Evolutionary conservation across 2,113 vertebrate species (phyloP), one percentile per base, ranked within the genome.

Genomic region (Pluvianellus socialis): DNA sequence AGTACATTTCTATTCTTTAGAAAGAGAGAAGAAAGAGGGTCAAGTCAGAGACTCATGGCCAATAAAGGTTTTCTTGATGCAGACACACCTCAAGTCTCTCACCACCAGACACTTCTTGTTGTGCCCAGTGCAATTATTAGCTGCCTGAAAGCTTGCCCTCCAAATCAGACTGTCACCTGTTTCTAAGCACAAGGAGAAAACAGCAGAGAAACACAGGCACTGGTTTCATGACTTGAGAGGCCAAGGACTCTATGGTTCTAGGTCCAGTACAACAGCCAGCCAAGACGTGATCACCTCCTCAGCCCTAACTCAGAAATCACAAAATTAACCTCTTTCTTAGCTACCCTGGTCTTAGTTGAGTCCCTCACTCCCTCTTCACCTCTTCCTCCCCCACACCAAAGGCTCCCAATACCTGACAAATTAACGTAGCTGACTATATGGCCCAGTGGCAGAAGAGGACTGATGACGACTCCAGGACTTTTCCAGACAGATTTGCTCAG

Each of bases 231-330:
- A 65, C 23, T 47, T 52, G 12, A 72, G 5, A 8, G 35, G 30
- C 21, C 50, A 45, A 8, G 5, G 50, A 75, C 33, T 59, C 13
- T 14, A 5, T 0, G 7, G 59, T 33, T 84, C 32, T 22, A 74
- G 40, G 33, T 71, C 65, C 18, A 71, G 42, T 19, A 38, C 19
- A 66, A 35, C 1, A 61, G 38, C 8, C 30, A 83, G n/a, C 3
- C 68, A 67, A 63, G 8, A 55, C 7, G n/a, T 0, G 0, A 79
- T 9, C 6, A n/a, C 17, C 4, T 59, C 23, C 49, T 20, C n/a
- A 58, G 13, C 24, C 14, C 10, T 77, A 71, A 50, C 9, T 35
- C 9, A 27, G 3, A 61, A 95, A 53, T 66, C 13, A 18, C 27
- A 18, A 33, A 27, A 53, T 44, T 45, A 82, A 85, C 12, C 8